Evolutionary conservation across 2,113 vertebrate genomes (phyloP).

Genomic region (Equus quagga): DNA sequence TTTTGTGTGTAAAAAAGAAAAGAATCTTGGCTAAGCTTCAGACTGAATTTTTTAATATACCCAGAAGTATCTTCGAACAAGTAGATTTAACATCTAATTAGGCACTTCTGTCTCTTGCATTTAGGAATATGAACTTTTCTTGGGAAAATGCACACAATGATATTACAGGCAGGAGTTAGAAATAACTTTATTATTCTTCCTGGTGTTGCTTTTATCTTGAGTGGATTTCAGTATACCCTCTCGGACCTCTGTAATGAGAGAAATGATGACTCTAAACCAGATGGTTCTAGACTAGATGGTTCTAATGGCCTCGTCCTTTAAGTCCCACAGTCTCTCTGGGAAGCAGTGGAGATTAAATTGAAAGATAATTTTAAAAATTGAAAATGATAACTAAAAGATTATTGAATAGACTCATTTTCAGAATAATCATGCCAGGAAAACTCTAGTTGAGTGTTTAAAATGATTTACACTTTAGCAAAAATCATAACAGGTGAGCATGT

Average conservation of each 20-base stretch:
- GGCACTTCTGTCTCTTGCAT: not conserved
- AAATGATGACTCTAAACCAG: not conserved
- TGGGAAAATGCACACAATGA: not conserved
- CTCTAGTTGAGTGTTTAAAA: not conserved
- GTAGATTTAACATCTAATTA: constrained; percentile 24
- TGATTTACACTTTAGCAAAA: constrained; percentile 6
- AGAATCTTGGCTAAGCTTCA: not conserved
- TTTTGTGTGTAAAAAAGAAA: constrained; percentile 15
- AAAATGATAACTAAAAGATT: not conserved
- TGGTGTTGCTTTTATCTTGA: not conserved
- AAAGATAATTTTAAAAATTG: not conserved
- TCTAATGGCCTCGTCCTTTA: not conserved
- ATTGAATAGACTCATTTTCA: not conserved
- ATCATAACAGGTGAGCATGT: not conserved
- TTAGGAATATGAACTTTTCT: constrained; percentile 46
- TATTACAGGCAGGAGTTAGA: not conserved
- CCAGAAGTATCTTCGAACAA: constrained; percentile 51
- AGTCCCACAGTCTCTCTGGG: not conserved
- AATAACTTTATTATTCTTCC: not conserved
- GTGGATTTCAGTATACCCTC: not conserved
- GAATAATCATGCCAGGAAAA: not conserved
- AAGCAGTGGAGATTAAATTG: not conserved
- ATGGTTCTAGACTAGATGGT: not conserved
- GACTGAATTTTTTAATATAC: not conserved
- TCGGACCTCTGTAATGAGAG: not conserved